Evolutionary conservation across 2,888 invertebrate species (phyloP).

Genomic region (Campoplex capitator): DNA sequence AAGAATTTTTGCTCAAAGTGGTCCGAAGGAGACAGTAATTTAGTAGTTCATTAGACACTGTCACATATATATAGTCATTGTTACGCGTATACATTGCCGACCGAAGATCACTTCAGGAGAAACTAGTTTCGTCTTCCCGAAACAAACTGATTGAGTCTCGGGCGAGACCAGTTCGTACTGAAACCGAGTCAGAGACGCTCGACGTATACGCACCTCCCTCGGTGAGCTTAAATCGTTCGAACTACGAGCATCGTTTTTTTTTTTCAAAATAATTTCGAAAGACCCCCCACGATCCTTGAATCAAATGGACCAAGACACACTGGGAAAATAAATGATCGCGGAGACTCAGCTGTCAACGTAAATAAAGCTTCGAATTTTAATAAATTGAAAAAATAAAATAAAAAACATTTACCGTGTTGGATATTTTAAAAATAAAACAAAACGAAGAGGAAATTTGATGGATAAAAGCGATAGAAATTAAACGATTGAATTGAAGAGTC

Average conservation of each 20-base stretch:
- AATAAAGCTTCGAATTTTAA: not conserved
- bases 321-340: not conserved
- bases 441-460: not conserved
- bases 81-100: not conserved
- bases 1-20: not conserved
- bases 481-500: no score
- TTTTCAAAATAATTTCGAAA: constrained; percentile 16
- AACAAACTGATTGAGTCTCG: not conserved
- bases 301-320: not conserved
- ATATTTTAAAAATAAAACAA: not conserved
- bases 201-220: not conserved
- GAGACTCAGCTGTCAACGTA: not conserved
- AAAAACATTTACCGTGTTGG: not conserved
- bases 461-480: not conserved
- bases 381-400: no score
- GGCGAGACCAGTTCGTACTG: not conserved
- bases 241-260: not conserved
- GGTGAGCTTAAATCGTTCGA: constrained; percentile 28
- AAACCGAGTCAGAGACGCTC: not conserved
- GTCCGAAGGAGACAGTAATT: constrained; percentile 30
- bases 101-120: not conserved
- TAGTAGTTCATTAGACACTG: constrained; percentile 42
- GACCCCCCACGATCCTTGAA: constrained; percentile 6
- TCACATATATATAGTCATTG: constrained; percentile 22
- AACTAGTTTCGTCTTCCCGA: not conserved